A percentile compares a stretch with the other conserved stretches of the same genome.
Evolutionary conservation across 2,113 vertebrate species (phyloP).

Genomic region (Phaethornis superciliosus): DNA sequence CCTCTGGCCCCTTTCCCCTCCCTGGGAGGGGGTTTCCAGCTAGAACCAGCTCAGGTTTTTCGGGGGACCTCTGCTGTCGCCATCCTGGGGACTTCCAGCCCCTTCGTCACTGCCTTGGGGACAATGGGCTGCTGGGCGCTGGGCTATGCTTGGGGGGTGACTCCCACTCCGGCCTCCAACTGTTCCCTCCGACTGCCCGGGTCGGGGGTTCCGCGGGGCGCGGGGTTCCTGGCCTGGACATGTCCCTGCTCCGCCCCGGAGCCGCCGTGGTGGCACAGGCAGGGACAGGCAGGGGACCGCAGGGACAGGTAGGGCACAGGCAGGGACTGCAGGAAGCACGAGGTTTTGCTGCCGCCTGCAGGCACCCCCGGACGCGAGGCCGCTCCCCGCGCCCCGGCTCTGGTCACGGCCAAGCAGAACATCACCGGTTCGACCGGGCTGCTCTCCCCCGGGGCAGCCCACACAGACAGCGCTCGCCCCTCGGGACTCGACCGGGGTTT

Average conservation of each 20-base stretch:
- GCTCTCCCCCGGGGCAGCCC: too few species aligned
- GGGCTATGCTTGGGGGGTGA: background rate
- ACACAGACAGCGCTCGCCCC: background rate
- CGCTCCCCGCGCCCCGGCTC: background rate
- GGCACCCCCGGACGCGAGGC: background rate
- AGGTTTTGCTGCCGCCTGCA: conserved; percentile 54
- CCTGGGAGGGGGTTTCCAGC: background rate
- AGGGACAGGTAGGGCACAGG: too few species aligned
- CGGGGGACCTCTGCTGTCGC: background rate
- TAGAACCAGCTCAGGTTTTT: background rate
- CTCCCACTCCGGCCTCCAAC: background rate
- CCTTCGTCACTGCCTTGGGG: background rate
- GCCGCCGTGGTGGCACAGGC: background rate
- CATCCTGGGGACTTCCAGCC: background rate
- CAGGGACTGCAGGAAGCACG: background rate
- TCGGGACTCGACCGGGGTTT: background rate
- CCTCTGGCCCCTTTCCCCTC: background rate
- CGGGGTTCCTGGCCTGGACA: too few species aligned
- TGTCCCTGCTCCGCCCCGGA: background rate
- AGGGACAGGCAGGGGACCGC: too few species aligned
- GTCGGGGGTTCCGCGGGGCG: too few species aligned
- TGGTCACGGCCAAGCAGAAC: background rate
- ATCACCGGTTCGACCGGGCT: background rate
- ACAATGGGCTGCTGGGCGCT: background rate
- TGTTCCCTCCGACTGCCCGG: background rate